Conservation (phyloP, 2,113 vertebrate genomes). For the Cacatua alba region DNA sequence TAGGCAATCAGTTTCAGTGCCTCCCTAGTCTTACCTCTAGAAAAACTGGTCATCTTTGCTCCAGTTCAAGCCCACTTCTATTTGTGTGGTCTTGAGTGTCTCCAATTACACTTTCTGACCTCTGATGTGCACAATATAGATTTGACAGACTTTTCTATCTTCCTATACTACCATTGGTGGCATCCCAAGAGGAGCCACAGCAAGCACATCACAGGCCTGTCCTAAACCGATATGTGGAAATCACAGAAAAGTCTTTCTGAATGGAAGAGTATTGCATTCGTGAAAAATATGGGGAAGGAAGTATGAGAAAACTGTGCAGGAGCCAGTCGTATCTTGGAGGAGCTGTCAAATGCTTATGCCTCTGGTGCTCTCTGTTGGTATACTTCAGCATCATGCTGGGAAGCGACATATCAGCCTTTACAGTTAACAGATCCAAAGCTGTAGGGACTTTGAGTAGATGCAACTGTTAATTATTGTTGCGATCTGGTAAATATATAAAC, state of each 20-base stretch:
- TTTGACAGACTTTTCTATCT: background rate
- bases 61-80: background rate
- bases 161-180: background rate
- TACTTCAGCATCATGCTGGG: background rate
- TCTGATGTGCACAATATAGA: background rate
- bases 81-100: background rate
- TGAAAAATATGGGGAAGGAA: background rate
- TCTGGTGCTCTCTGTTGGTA: background rate
- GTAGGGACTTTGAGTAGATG: background rate
- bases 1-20: background rate
- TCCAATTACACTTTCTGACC: background rate
- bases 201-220: background rate
- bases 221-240: background rate
- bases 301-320: background rate
- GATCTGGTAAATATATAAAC: background rate
- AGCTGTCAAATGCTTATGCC: background rate
- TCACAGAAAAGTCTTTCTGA: background rate
- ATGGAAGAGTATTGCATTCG: background rate
- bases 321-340: rapidly evolving
- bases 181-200: background rate
- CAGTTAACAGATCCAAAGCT: background rate
- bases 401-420: background rate
- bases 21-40: background rate
- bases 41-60: background rate
- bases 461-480: background rate